Evolutionary conservation across 92 coral and sea anemone species (phyloP), one percentile per base, ranked within the genome.

Genomic region (Bergia puertoricense): DNA sequence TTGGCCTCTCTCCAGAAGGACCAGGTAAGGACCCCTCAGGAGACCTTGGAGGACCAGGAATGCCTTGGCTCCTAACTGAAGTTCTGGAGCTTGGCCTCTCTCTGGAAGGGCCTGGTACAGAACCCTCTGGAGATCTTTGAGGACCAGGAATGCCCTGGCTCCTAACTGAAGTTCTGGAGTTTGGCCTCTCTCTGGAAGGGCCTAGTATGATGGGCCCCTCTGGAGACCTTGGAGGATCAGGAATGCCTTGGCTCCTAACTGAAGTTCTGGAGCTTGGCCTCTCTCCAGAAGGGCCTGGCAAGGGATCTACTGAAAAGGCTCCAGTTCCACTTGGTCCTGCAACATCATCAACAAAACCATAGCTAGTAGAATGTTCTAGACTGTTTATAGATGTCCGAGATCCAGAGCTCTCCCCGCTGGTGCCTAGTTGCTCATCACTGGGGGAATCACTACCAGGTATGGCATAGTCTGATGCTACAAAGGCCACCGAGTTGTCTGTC

Each of bases 251-350:
- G 65, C 77, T 84, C 44, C 65, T 41, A 82, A 66, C 57, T 65
- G 76, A 82, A 82, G 76, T 56, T 0, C 74, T 81, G 40, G 86
- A 83, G 46, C 68, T 42, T 44, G 86, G 86, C 43, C 78, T 83
- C n/a, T 11, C 86, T 14, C 3, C 77, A 45, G 41, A 40, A 43
- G 74, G 57, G 18, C 50, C 73, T 43, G 62, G 54, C 16, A 51
- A 68, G 48, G 69, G 57, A 43, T 38, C 57, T 5, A 7, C 46
- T 80, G 45, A 7, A 51, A 54, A 13, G 36, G 83, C 22, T 16
- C 74, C 85, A 57, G 80, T 76, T 4, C 81, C 81, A 74, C 91
- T 85, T 15, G 86, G 89, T 6, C 84, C 86, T 44, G 79, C 77
- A 10, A 69, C 8, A 68, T 36, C 44, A 2, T 42, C 40, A 23